Base-by-base conservation (phyloP, 2,797 vertebrate species). In the Streptopelia turtur region DNA sequence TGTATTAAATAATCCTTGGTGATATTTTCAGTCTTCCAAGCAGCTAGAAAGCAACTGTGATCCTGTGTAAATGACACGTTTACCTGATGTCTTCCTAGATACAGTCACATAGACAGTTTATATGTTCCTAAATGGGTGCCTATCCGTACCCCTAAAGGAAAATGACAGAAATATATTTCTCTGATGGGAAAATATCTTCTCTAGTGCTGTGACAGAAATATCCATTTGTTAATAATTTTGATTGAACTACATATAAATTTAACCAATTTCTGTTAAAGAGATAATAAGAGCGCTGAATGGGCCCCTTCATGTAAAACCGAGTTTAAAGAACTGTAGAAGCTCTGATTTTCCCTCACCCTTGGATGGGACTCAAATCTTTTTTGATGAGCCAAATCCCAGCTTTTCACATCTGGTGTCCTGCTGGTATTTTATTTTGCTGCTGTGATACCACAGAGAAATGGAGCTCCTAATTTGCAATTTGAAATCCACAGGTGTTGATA, bases 381-480 rank as follows among this genome's bases (percentile, higher is more conserved):
- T 33, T 49, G 53, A 61, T 1, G 1, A 94, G 87, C 37, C 85
- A 83, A 47, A 61, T 43, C 70, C 71, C 10, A 37, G 11, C 49
- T 68, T 87, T 92, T 77, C 69, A 80, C 64, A 71, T 70, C 71
- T 89, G 75, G 25, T 89, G 65, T 91, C 91, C 81, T 85, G 87
- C 83, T 90, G 56, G 11, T 86, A 21, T 81, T 91, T 74, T 87
- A 20, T 83, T 94, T 94, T 94, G 39, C 84, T 95, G 25, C 71
- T 61, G 49, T 80, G 78, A 66, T 64, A 8, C 71, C 41, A 55
- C 78, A 68, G 78, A 92, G 84, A 80, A 68, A 61, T 21, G 83
- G 43, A 95, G 53, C 39, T 77, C 60, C 81, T 83, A 33, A 64
- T 88, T 49, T 95, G 53, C 69, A 43, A 56, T 83, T 77, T 77